These are phyloP conservation scores for Spheniscus mendiculus DNA, from an alignment of 2,113 vertebrate genomes.

Conservation along the genomic window DNA sequence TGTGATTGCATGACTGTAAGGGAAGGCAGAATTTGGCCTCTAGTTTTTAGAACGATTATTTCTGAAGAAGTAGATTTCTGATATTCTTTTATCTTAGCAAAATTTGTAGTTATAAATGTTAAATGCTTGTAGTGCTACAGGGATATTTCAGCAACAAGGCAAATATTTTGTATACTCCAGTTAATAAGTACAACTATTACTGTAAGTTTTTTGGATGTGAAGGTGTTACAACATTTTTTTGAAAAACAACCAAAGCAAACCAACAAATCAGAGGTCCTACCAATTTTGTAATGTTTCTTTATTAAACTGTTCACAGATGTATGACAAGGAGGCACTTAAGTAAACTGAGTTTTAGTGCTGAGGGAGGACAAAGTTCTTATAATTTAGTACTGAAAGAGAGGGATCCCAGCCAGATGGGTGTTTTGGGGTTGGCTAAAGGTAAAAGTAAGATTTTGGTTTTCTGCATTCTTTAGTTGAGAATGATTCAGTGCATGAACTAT, in stretches of 20 bases:
- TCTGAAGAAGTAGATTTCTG: not conserved
- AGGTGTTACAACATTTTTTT: not conserved
- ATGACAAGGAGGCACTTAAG: not conserved
- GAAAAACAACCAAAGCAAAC: not conserved
- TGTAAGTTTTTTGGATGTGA: not conserved
- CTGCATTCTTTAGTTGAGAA: not conserved
- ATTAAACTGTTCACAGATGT: not conserved
- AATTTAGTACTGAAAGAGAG: not conserved
- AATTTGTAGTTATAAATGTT: conserved; percentile 10
- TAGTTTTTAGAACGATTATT: not conserved
- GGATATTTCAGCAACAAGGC: not conserved
- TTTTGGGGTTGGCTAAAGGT: not conserved
- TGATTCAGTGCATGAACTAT: not conserved
- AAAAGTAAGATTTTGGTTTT: not conserved
- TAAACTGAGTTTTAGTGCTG: not conserved
- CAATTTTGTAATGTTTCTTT: not conserved
- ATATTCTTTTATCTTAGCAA: conserved; percentile 24
- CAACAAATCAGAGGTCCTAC: not conserved
- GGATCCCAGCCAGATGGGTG: not conserved
- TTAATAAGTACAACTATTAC: not conserved
- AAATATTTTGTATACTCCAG: conserved; percentile 1
- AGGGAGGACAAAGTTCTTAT: not conserved
- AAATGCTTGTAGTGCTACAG: not conserved
- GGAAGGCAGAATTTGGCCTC: not conserved
- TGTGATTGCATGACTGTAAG: not conserved